Percentiles rank a stretch among this genome's conserved stretches.
phyloP scores from a whole-genome alignment of 37 sponge, comb jelly and placozoan species.

The Tethya wilhelma region DNA sequence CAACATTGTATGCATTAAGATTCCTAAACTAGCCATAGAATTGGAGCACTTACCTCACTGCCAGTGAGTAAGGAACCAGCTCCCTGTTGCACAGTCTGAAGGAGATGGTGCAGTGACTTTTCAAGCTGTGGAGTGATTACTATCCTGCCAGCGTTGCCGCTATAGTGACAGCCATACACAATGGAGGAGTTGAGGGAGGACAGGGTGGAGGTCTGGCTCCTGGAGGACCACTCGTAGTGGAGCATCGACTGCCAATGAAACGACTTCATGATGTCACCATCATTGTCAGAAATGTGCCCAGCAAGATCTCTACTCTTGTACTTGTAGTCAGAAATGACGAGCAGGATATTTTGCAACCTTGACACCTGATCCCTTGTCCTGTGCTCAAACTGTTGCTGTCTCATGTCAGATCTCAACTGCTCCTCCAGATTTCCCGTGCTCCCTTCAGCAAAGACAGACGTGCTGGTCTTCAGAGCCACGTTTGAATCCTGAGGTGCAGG shows the following conservation, averaged over 20 bases:
- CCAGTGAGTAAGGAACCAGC: constrained; percentile 20
- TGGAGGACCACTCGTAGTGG: constrained; percentile 24
- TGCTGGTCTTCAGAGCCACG: background rate
- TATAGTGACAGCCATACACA: constrained; percentile 37
- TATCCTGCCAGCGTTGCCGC: constrained; percentile 5
- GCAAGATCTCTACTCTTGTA: background rate
- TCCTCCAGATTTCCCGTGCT: background rate
- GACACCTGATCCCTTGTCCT: background rate
- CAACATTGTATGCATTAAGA: background rate
- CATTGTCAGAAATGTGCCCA: background rate
- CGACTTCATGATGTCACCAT: constrained; percentile 12
- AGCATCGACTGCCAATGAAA: constrained; percentile 39
- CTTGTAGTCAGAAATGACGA: background rate
- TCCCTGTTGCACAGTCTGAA: constrained; percentile 29
- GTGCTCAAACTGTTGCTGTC: background rate
- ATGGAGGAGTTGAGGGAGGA: constrained; percentile 23
- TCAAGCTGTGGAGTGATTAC: constrained; percentile 30
- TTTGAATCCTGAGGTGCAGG: background rate
- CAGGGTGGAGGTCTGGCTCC: constrained; percentile 4
- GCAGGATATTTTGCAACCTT: constrained; percentile 25
- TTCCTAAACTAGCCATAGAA: background rate
- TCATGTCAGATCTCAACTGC: background rate
- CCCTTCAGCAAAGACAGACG: background rate
- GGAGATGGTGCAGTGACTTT: constrained; percentile 14
- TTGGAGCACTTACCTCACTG: constrained; percentile 8